These are phyloP conservation scores for Ernsta delagoae DNA, from an alignment of 2,888 invertebrate genomes.

Conservation along the genomic window DNA sequence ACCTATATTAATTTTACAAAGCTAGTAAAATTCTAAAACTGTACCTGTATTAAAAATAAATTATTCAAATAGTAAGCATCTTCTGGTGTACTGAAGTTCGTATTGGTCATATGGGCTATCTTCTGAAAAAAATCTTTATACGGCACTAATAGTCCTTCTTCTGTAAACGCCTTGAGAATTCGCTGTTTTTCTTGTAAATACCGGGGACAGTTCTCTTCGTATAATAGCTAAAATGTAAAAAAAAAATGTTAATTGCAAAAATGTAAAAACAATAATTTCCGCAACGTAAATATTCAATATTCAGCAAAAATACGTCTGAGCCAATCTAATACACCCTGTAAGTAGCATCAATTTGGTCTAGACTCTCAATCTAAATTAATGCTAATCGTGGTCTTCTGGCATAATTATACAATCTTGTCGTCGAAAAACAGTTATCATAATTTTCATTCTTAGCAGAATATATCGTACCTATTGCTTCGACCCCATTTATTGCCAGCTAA, in stretches of 20 bases:
- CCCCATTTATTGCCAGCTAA: too few species aligned
- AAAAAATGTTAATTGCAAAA: too few species aligned
- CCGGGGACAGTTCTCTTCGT: constrained; percentile 77
- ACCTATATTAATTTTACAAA: too few species aligned
- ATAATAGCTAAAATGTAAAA: constrained; percentile 64
- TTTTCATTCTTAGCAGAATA: too few species aligned
- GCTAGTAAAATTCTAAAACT: background rate
- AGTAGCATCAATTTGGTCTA: background rate
- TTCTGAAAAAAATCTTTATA: constrained; percentile 75
- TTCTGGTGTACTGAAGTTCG: constrained; percentile 78
- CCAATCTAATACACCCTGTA: background rate
- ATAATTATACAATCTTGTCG: too few species aligned
- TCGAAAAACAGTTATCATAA: background rate
- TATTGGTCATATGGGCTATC: constrained; percentile 76
- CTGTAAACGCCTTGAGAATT: constrained; percentile 67
- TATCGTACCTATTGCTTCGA: too few species aligned
- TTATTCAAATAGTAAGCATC: constrained; percentile 77
- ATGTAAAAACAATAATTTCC: too few species aligned
- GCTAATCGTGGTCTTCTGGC: background rate
- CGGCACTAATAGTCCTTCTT: constrained; percentile 70
- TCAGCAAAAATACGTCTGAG: background rate
- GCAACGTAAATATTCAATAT: too few species aligned
- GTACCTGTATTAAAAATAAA: constrained; percentile 78
- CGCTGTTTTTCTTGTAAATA: constrained; percentile 76
- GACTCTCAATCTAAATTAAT: background rate